phyloP scores from a whole-genome alignment of 2,888 invertebrate species.

The Sturmia bella region DNA sequence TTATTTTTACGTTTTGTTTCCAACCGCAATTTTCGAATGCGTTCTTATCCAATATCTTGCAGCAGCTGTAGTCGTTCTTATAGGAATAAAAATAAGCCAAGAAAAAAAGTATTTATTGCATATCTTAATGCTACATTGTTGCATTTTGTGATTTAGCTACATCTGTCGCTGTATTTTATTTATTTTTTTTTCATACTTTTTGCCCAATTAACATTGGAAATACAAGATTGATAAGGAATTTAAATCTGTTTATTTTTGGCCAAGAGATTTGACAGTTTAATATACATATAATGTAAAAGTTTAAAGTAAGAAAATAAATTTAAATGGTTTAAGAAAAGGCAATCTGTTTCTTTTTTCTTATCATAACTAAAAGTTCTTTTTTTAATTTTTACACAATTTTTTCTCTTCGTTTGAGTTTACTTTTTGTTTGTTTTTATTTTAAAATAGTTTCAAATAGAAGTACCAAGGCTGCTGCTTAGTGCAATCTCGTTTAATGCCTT shows the following conservation, averaged over 20 bases:
- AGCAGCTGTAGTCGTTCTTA: constrained; percentile 36
- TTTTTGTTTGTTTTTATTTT: background rate
- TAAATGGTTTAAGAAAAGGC: background rate
- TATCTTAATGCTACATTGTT: constrained; percentile 41
- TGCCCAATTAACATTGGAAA: constrained; percentile 50
- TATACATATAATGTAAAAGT: too few species aligned
- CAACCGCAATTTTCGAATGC: constrained; percentile 45
- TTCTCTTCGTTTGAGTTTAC: background rate
- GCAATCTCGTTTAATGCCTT: constrained; percentile 11
- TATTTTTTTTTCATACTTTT: too few species aligned
- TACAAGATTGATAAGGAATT: constrained; percentile 28
- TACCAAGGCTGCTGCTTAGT: constrained; percentile 19
- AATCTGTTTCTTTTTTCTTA: background rate
- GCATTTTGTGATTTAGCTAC: constrained; percentile 4
- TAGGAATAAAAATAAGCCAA: background rate
- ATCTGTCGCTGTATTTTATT: constrained; percentile 8
- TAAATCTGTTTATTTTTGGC: constrained; percentile 48
- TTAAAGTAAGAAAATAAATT: background rate
- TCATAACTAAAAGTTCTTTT: background rate
- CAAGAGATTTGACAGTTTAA: background rate
- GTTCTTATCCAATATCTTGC: constrained; percentile 31
- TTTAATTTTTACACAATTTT: constrained; percentile 1
- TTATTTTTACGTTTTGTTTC: constrained; percentile 38
- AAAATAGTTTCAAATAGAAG: constrained; percentile 25
- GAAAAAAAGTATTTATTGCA: constrained; percentile 21